Percentiles rank a stretch among this genome's conserved stretches.
These are phyloP conservation scores for Phainopepla nitens DNA, from an alignment of 2,113 vertebrate genomes.

Conservation along the genomic window DNA sequence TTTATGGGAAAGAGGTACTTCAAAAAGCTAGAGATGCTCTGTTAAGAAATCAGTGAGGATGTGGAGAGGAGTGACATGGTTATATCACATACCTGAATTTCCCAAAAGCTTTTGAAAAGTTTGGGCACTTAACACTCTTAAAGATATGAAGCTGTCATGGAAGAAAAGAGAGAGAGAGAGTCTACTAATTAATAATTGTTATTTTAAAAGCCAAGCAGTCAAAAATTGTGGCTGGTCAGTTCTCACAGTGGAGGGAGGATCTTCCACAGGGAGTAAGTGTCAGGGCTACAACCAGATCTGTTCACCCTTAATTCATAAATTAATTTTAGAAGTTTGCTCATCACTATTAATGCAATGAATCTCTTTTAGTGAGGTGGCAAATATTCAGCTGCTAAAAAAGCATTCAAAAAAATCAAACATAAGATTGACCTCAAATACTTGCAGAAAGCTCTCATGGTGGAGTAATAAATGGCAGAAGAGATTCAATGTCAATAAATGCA, in stretches of 20 bases:
- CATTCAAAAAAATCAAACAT: not conserved
- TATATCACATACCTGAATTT: not conserved
- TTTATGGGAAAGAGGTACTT: not conserved
- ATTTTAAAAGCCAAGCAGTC: not conserved
- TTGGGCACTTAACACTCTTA: not conserved
- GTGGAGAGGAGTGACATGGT: not conserved
- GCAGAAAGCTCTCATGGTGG: not conserved
- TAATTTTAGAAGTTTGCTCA: not conserved
- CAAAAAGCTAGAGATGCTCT: not conserved
- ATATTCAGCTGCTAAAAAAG: not conserved
- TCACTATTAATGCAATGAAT: not conserved
- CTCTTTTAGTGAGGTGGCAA: not conserved
- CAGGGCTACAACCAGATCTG: not conserved
- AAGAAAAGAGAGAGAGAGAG: not conserved
- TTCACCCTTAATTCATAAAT: not conserved
- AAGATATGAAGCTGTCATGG: not conserved
- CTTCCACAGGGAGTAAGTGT: not conserved
- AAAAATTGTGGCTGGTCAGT: not conserved
- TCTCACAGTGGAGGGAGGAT: not conserved
- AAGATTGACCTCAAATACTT: not conserved
- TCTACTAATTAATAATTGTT: not conserved
- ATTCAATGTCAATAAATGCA: constrained; percentile 69
- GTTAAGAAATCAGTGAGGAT: not conserved
- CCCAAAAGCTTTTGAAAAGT: not conserved
- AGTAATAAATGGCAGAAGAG: constrained; percentile 35